A percentile compares a stretch with the other conserved stretches of the same genome.
phyloP scores from a whole-genome alignment of 2,113 vertebrate genomes.

The Amblyornis subalaris region DNA sequence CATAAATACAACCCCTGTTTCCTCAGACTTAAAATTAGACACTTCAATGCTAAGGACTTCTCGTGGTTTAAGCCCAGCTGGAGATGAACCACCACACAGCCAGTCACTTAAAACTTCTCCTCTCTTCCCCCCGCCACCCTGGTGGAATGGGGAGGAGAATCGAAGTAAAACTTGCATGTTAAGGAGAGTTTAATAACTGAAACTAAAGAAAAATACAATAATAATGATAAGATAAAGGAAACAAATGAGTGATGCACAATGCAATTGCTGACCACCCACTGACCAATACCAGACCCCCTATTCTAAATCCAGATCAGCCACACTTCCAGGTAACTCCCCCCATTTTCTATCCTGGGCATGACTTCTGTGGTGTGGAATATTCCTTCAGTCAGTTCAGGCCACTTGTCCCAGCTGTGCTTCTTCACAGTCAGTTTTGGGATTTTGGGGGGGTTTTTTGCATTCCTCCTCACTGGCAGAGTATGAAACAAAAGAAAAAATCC shows the following conservation, averaged over 20 bases:
- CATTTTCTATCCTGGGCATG: not conserved
- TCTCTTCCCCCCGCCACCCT: too few species aligned
- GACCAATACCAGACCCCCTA: rapidly evolving
- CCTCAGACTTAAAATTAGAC: not conserved
- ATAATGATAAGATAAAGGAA: not conserved
- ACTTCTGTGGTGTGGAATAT: not conserved
- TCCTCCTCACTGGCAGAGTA: not conserved
- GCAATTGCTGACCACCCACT: not conserved
- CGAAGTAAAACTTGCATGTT: not conserved
- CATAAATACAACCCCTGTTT: not conserved
- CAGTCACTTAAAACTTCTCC: not conserved
- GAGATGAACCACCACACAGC: not conserved
- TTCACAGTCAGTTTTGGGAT: not conserved
- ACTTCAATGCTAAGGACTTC: not conserved
- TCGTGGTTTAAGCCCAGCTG: not conserved
- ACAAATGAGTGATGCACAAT: not conserved
- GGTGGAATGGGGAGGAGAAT: not conserved
- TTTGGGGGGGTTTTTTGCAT: not conserved
- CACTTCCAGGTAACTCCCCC: not conserved
- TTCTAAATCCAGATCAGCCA: rapidly evolving
- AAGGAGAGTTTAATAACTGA: not conserved
- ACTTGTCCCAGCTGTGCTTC: not conserved
- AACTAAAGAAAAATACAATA: not conserved
- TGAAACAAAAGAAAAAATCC: not conserved
- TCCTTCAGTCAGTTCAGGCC: not conserved